Conservation (phyloP, 2,113 vertebrate species). For the Leptobrachium ailaonicum region DNA sequence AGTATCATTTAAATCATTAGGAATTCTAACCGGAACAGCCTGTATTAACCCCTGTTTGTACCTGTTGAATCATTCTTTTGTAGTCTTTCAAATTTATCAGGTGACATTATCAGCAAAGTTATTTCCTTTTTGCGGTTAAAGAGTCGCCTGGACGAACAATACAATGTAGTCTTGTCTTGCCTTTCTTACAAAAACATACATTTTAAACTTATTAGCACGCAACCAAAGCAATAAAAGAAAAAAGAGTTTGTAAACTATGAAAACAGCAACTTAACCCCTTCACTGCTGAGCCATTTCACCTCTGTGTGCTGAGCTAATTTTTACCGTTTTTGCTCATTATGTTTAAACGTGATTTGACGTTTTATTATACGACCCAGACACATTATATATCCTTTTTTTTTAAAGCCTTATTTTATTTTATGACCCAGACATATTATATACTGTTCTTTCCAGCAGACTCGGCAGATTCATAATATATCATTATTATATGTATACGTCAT, state of each 20-base stretch:
- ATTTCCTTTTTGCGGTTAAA: not conserved
- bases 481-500: no score
- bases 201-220: not conserved
- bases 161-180: conserved; percentile 1
- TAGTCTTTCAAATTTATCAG: conserved; percentile 20
- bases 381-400: no score
- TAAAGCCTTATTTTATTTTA: no score
- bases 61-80: conserved; percentile 16
- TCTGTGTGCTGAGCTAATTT: no score
- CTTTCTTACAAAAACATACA: conserved; percentile 2
- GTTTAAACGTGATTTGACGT: no score
- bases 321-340: no score
- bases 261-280: no score
- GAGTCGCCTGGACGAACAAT: not conserved
- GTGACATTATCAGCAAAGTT: not conserved
- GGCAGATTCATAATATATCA: no score
- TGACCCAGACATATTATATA: no score
- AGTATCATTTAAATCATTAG: not conserved
- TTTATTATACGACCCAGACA: no score
- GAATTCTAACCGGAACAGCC: conserved; percentile 4
- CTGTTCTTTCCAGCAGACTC: no score
- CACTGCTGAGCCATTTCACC: no score
- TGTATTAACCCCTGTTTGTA: not conserved
- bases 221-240: not conserved
- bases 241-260: not conserved